A percentile compares a stretch with the other conserved stretches of the same genome.
These are phyloP conservation scores for Autographa pulchrina DNA, from an alignment of 2,888 invertebrate genomes.

Conservation along the genomic window DNA sequence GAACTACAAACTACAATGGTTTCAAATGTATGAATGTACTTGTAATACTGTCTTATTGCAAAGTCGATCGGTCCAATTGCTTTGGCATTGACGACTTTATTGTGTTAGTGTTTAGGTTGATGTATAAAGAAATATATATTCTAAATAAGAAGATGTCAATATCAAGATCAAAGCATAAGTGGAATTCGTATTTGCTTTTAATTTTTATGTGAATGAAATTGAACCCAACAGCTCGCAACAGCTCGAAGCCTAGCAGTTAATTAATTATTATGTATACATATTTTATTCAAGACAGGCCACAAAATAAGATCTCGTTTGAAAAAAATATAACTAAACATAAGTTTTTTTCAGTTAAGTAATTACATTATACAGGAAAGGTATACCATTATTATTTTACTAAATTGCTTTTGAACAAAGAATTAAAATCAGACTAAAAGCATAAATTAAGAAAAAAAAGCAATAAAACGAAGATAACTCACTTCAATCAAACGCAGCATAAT, in stretches of 20 bases:
- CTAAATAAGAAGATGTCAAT: too few relatives aligned
- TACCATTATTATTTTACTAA: neutral
- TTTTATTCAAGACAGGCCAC: neutral
- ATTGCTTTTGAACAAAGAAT: slow-evolving; percentile 4
- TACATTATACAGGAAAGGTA: neutral
- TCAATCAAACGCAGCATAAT: neutral
- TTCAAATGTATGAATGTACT: neutral
- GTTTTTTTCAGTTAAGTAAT: neutral
- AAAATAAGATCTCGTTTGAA: neutral
- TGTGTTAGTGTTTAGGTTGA: neutral
- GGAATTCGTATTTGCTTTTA: too few relatives aligned
- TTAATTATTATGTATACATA: too few relatives aligned
- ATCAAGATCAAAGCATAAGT: too few relatives aligned
- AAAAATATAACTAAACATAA: neutral
- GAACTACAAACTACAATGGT: slow-evolving; percentile 11
- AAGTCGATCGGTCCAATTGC: too few relatives aligned
- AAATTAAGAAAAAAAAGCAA: neutral
- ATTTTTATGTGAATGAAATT: too few relatives aligned
- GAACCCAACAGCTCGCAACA: too few relatives aligned
- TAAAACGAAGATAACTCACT: neutral
- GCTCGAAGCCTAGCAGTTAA: too few relatives aligned
- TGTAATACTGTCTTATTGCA: neutral
- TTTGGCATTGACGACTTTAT: too few relatives aligned
- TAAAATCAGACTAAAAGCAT: too few relatives aligned
- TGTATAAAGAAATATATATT: too few relatives aligned